Conservation (phyloP, 2,113 vertebrate species). For the Passer montanus region DNA sequence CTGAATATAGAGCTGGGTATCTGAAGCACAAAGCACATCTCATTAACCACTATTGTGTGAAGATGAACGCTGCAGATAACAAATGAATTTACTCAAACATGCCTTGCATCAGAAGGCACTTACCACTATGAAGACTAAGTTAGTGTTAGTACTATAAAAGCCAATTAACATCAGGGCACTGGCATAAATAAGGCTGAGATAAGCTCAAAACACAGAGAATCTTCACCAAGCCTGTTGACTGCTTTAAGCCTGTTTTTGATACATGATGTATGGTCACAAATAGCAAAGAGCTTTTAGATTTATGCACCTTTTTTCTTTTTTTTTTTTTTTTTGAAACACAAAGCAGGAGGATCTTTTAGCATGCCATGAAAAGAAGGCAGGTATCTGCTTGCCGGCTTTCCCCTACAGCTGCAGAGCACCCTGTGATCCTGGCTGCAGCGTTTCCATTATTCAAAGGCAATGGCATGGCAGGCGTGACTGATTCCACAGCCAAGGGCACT, state of each 20-base stretch:
- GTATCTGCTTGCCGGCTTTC: not conserved
- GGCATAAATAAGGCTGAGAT: conserved; percentile 23
- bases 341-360: not conserved
- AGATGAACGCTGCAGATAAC: not conserved
- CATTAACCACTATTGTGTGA: not conserved
- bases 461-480: conserved; percentile 31
- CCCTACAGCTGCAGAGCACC: conserved; percentile 18
- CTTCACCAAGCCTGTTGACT: not conserved
- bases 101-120: conserved; percentile 66
- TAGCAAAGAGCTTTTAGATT: not conserved
- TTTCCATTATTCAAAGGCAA: conserved; percentile 62
- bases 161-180: conserved; percentile 51
- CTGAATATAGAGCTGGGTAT: not conserved
- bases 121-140: conserved; percentile 48
- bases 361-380: not conserved
- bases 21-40: not conserved
- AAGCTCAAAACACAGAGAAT: not conserved
- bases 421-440: not conserved
- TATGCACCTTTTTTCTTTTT: not conserved
- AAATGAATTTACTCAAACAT: not conserved
- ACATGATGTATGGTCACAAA: not conserved
- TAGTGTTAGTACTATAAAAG: conserved; percentile 41
- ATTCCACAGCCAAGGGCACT: conserved; percentile 4
- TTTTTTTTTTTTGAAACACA: not conserved
- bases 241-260: not conserved